Evolutionary conservation across 2,797 vertebrate species (phyloP).

Genomic region (Lepus oiostolus): DNA sequence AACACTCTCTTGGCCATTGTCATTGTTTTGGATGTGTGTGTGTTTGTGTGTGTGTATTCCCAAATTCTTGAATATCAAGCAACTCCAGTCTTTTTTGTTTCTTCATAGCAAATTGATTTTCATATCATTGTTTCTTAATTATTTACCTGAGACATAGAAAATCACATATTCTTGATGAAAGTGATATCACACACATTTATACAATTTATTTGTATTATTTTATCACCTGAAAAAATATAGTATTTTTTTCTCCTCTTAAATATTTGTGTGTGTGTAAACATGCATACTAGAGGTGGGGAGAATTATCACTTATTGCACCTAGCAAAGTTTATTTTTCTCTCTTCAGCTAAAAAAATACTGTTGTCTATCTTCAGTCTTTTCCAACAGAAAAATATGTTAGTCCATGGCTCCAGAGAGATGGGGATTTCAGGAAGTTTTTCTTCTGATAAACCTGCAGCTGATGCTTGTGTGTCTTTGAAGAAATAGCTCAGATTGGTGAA

Average conservation of each 20-base stretch:
- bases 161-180: constrained; percentile 8
- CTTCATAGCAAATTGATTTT: background rate
- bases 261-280: rapidly evolving
- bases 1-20: background rate
- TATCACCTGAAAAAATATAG: background rate
- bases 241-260: background rate
- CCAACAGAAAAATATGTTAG: background rate
- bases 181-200: background rate
- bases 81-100: background rate
- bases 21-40: background rate
- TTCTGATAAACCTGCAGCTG: constrained; percentile 58
- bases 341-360: constrained; percentile 57
- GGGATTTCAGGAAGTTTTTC: constrained; percentile 31
- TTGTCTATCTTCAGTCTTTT: constrained; percentile 71
- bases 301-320: background rate
- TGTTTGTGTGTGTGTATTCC: background rate
- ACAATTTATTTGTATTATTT: background rate
- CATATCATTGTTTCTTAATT: background rate
- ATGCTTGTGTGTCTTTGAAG: constrained; percentile 54
- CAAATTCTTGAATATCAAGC: constrained; percentile 45
- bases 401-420: background rate
- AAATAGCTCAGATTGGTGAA: constrained; percentile 20
- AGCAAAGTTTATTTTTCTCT: constrained; percentile 34
- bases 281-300: rapidly evolving
- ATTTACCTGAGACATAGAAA: background rate